Conservation (phyloP, 1,140 invertebrate species). For the Campodea augens region DNA sequence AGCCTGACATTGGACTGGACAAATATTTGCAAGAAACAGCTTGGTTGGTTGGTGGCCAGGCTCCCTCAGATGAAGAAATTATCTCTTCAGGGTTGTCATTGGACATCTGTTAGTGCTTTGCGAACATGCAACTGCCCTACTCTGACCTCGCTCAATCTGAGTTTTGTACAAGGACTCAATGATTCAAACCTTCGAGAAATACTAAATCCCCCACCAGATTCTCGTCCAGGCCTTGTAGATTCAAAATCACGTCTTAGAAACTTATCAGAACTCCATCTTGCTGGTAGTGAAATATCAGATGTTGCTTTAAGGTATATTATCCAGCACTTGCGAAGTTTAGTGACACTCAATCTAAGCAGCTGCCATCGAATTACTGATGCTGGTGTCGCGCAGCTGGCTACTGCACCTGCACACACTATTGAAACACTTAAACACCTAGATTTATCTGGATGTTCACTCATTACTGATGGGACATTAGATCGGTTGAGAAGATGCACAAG, state of each 20-base stretch:
- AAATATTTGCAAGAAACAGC: slow-evolving; percentile 58
- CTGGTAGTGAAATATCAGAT: slow-evolving; percentile 77
- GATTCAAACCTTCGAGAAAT: slow-evolving; percentile 58
- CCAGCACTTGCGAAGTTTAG: slow-evolving; percentile 50
- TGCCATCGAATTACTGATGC: slow-evolving; percentile 63
- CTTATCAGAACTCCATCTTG: slow-evolving; percentile 49
- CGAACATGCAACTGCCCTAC: slow-evolving; percentile 64
- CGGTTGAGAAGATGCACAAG: slow-evolving; percentile 46
- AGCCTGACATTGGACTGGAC: slow-evolving; percentile 65
- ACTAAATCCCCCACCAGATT: slow-evolving; percentile 62
- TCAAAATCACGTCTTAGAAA: slow-evolving; percentile 59
- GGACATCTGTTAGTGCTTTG: slow-evolving; percentile 49
- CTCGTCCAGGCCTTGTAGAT: slow-evolving; percentile 59
- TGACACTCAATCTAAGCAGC: slow-evolving; percentile 57
- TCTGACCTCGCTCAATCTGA: slow-evolving; percentile 49
- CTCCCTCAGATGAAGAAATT: slow-evolving; percentile 62
- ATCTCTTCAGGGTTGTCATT: slow-evolving; percentile 58
- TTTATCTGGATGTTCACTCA: slow-evolving; percentile 55
- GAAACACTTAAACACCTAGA: slow-evolving; percentile 41
- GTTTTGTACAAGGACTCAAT: slow-evolving; percentile 56
- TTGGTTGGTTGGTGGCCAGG: slow-evolving; percentile 67
- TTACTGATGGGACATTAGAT: slow-evolving; percentile 62
- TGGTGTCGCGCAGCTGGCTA: slow-evolving; percentile 63
- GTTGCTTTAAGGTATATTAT: slow-evolving; percentile 47
- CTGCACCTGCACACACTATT: slow-evolving; percentile 36